A percentile compares a stretch with the other conserved stretches of the same genome.
These are phyloP conservation scores for Sinocyclocheilus maitianheensis DNA, from an alignment of 2,113 vertebrate species.

Conservation along the genomic window DNA sequence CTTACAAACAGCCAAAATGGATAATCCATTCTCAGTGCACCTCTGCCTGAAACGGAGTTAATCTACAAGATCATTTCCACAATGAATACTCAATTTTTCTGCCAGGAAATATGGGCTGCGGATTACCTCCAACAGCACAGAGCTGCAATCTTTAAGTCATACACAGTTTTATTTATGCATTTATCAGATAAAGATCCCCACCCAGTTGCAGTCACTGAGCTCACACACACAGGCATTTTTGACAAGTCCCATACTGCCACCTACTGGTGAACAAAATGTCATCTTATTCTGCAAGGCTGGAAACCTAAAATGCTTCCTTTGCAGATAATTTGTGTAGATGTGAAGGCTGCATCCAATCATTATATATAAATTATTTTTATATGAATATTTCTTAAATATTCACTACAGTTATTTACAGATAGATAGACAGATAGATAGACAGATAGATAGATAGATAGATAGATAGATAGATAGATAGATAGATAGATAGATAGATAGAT, in stretches of 20 bases:
- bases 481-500: no score
- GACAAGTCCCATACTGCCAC: conserved; percentile 54
- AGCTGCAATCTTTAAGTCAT: conserved; percentile 59
- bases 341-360: background rate
- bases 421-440: no score
- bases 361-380: no score
- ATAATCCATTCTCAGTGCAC: conserved; percentile 44
- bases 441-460: no score
- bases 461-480: no score
- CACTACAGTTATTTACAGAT: no score
- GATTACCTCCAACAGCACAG: conserved; percentile 55
- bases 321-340: background rate
- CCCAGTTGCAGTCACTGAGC: conserved; percentile 11
- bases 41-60: conserved; percentile 42
- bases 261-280: conserved; percentile 21
- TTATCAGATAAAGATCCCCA: conserved; percentile 49
- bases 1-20: conserved; percentile 50
- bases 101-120: conserved; percentile 45
- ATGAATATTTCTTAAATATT: no score
- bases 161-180: conserved; percentile 58
- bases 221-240: background rate
- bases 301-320: background rate
- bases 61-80: conserved; percentile 54
- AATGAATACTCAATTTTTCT: conserved; percentile 51
- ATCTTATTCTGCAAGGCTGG: no score